Conservation (phyloP, 2,888 invertebrate species). For the Sympetrum striolatum region DNA sequence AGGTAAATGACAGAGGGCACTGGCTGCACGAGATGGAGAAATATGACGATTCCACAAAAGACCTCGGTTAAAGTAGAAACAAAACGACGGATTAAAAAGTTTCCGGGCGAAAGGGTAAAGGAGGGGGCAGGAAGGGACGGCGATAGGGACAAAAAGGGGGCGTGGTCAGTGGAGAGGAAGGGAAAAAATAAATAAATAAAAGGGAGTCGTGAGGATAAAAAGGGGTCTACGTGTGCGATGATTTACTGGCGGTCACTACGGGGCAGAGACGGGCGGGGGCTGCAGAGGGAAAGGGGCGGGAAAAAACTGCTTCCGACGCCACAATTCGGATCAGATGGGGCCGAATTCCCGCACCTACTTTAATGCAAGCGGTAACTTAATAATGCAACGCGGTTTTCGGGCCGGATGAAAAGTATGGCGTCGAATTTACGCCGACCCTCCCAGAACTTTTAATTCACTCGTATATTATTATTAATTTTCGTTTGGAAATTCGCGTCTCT, state of each 20-base stretch:
- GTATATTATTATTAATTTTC: too few relatives aligned
- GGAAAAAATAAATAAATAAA: not conserved
- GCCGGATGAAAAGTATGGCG: too few relatives aligned
- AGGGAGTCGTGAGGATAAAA: not conserved
- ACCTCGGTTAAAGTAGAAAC: not conserved
- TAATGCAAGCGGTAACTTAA: not conserved
- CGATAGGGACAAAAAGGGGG: not conserved
- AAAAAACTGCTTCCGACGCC: not conserved
- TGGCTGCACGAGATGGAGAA: not conserved
- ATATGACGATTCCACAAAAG: not conserved
- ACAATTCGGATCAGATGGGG: not conserved
- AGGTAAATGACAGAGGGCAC: not conserved
- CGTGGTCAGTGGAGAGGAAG: not conserved
- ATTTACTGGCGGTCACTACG: not conserved
- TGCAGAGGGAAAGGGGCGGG: not conserved
- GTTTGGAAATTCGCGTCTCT: too few relatives aligned
- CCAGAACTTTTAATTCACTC: too few relatives aligned
- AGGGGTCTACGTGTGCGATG: not conserved
- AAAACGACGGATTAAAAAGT: conserved; percentile 11
- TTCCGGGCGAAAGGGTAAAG: not conserved
- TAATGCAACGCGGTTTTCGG: not conserved
- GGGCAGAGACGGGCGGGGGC: not conserved
- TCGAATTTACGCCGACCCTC: too few relatives aligned
- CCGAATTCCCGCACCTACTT: not conserved
- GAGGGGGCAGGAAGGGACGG: not conserved